Percentiles rank a stretch among this genome's conserved stretches.
These are phyloP conservation scores for Plodia interpunctella DNA, from an alignment of 1,140 invertebrate species.

Conservation along the genomic window DNA sequence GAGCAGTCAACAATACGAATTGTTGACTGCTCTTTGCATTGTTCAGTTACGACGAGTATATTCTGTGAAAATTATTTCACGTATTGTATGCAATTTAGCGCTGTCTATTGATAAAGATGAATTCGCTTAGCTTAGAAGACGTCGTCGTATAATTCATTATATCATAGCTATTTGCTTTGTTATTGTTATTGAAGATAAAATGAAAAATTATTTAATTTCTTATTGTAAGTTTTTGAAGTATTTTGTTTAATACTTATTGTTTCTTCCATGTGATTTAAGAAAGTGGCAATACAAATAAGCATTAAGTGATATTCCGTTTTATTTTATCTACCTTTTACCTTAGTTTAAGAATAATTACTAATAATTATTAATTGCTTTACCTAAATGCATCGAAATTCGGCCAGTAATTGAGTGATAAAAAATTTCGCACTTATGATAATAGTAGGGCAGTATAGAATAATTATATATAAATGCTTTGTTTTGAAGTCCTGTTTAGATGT, in stretches of 20 bases:
- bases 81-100: neutral
- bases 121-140: neutral
- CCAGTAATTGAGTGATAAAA: no score
- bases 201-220: conserved; percentile 60
- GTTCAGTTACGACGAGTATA: no score
- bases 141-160: neutral
- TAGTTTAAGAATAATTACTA: no score
- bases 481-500: no score
- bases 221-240: conserved; percentile 56
- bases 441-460: no score
- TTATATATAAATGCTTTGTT: no score
- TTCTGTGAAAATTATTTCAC: neutral
- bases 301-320: conserved; percentile 33
- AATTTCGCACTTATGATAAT: no score
- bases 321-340: neutral
- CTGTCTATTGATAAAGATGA: neutral
- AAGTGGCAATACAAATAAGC: conserved; percentile 64
- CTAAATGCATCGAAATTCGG: no score
- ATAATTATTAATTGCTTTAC: no score
- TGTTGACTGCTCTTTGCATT: no score
- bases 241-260: conserved; percentile 62
- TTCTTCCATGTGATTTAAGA: conserved; percentile 70
- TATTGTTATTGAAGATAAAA: conserved; percentile 59
- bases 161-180: conserved; percentile 53
- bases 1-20: no score